Conservation (phyloP, 1,140 invertebrate genomes). For the Drosophila kikkawai region DNA sequence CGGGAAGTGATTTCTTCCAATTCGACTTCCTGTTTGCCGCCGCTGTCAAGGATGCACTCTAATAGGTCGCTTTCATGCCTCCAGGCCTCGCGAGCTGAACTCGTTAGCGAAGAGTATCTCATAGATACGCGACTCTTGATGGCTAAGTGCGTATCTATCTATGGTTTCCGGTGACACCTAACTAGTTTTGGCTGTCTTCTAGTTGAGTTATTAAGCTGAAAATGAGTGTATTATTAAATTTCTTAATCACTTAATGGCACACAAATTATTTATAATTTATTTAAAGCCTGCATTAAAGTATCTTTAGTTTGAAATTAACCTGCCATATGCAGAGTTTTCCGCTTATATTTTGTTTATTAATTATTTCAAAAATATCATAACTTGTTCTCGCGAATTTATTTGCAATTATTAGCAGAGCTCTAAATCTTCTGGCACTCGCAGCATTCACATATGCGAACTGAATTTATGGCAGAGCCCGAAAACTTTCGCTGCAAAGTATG, state of each 20-base stretch:
- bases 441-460: slow-evolving; percentile 21
- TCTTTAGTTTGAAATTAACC: neutral
- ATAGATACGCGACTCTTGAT: neutral
- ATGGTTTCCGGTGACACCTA: slow-evolving; percentile 10
- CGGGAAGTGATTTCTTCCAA: slow-evolving; percentile 61
- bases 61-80: slow-evolving; percentile 1
- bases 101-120: slow-evolving; percentile 15
- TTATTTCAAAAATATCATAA: slow-evolving; percentile 3
- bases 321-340: neutral
- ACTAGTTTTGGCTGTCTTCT: neutral
- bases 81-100: slow-evolving; percentile 3
- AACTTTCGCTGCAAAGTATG: slow-evolving; percentile 69
- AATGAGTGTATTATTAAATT: neutral
- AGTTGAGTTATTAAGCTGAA: slow-evolving; percentile 3
- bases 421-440: slow-evolving; percentile 31
- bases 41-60: slow-evolving; percentile 48
- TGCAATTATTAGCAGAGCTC: slow-evolving; percentile 56
- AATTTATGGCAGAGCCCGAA: slow-evolving; percentile 63
- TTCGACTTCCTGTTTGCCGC: slow-evolving; percentile 59
- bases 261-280: neutral
- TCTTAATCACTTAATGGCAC: neutral
- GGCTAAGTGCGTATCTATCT: slow-evolving; percentile 24
- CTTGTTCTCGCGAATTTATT: slow-evolving; percentile 28
- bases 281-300: neutral
- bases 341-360: slow-evolving; percentile 5